Evolutionary conservation across 2,113 vertebrate genomes (phyloP), one percentile per base, ranked within the genome.

Genomic region (Progne subis): DNA sequence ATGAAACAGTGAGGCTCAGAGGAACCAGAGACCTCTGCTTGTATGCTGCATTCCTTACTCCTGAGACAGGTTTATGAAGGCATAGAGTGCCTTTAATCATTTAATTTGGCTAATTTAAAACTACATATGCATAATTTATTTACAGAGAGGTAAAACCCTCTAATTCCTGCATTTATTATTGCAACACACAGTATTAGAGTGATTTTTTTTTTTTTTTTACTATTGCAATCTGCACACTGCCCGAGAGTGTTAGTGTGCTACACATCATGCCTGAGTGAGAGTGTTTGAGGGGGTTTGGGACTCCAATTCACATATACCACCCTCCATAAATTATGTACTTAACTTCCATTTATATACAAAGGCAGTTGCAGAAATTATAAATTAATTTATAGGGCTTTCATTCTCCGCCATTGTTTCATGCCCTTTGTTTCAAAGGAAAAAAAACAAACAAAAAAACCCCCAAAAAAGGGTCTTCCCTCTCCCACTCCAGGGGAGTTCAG

Each of bases 21-120:
- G 95, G 90, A 96, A 92, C 88, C 41, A 60, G 71, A 75, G 77
- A 80, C 86, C 89, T 92, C 78, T 92, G 50, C 81, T 57, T 93
- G 57, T 75, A 23, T 50, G 90, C 70, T 91, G 67, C 88, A 53
- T 93, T 93, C 83, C 86, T 93, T 88, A 98, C 96, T 96, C 97
- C 90, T 15, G 93, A 98, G 98, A 98, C 95, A 94, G 97, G 98
- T 98, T 98, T 98, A 98, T 98, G 98, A 98, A 98, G 97, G 97
- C 98, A 98, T 98, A 97, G 89, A 98, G 98, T 98, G 98, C 98
- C 98, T 98, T 98, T 97, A 98, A 98, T 98, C 98, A 98, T 98
- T 98, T 97, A 98, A 98, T 99, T 98, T 97, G 95, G 97, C 96
- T 98, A 98, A 98, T 98, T 98, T 98, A 98, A 98, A 98, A 96